Conservation (phyloP, 2,113 vertebrate genomes). For the Struthio camelus region DNA sequence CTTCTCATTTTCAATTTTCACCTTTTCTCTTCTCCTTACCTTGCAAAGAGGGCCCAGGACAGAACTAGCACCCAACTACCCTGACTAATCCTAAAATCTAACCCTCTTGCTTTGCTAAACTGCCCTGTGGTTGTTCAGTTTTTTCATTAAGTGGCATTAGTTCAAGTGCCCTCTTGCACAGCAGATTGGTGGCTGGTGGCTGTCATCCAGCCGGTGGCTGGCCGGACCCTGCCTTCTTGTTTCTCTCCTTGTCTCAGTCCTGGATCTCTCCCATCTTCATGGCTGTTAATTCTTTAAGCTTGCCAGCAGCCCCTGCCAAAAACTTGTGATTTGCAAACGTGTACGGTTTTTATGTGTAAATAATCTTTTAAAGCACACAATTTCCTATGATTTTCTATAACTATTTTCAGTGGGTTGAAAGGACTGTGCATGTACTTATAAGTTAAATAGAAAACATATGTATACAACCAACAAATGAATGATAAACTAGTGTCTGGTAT, state of each 20-base stretch:
- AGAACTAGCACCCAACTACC: neutral
- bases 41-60: neutral
- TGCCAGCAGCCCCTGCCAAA: accelerated
- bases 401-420: neutral
- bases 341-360: neutral
- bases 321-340: neutral
- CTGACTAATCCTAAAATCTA: neutral
- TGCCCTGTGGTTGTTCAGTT: neutral
- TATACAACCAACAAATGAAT: neutral
- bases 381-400: neutral
- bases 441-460: neutral
- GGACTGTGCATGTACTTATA: accelerated
- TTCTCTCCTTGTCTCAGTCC: neutral
- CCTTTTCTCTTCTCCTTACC: neutral
- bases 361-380: neutral
- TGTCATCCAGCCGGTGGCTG: no score
- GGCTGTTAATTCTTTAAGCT: neutral
- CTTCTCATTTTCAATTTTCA: neutral
- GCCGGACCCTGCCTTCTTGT: neutral
- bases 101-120: neutral
- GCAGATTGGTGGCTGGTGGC: neutral
- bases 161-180: neutral
- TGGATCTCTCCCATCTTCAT: neutral
- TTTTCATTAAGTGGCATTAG: slow-evolving; percentile 38
- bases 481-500: neutral